These are phyloP conservation scores for Apamea anceps DNA, from an alignment of 2,888 invertebrate genomes.

Conservation along the genomic window DNA sequence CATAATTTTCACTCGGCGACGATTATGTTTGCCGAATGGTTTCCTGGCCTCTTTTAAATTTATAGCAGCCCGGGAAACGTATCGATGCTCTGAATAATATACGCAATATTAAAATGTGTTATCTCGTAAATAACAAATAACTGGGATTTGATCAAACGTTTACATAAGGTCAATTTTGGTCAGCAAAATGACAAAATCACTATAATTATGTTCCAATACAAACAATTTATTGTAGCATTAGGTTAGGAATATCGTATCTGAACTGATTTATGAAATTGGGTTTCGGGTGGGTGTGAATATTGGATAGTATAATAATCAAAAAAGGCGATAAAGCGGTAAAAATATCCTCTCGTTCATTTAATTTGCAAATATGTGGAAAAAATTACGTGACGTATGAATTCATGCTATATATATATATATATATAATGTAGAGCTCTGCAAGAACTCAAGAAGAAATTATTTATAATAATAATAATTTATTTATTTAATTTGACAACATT, in stretches of 20 bases:
- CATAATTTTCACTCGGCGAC: background rate
- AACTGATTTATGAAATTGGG: constrained; percentile 9
- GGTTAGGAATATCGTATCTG: background rate
- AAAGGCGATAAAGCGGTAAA: background rate
- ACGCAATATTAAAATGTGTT: constrained; percentile 4
- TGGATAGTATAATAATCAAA: background rate
- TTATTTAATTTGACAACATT: no score
- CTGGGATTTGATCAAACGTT: constrained; percentile 13
- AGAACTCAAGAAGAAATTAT: background rate
- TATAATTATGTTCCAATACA: background rate
- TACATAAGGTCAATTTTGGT: background rate
- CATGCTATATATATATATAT: background rate
- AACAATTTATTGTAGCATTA: constrained; percentile 5
- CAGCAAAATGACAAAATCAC: constrained; percentile 4
- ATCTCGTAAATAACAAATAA: background rate
- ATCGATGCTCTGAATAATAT: constrained; percentile 9
- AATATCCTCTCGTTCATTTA: background rate
- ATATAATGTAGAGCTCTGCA: background rate
- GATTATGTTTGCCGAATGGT: background rate
- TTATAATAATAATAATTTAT: no score
- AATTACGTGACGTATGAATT: no score
- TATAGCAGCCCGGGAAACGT: background rate
- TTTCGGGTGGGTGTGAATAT: background rate
- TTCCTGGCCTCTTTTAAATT: constrained; percentile 14
- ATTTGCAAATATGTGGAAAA: background rate